Percentiles rank a stretch among this genome's conserved stretches.
Conservation (phyloP, 2,888 invertebrate genomes). For the Ypsolopha sequella region DNA sequence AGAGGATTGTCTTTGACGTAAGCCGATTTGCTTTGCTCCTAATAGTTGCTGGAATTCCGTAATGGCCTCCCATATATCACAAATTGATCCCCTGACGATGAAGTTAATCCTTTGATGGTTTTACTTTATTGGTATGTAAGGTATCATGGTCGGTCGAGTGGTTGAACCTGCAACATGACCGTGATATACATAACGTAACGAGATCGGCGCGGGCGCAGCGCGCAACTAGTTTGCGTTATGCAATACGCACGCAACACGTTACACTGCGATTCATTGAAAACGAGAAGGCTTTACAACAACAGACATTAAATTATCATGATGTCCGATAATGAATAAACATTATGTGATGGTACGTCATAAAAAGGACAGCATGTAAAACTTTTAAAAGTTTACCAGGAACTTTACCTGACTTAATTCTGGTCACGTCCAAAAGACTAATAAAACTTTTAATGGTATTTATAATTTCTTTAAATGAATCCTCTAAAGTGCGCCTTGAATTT, state of each 20-base stretch:
- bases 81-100: constrained; percentile 2
- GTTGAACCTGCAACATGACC: background rate
- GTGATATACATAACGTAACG: constrained; percentile 6
- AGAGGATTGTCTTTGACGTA: constrained; percentile 16
- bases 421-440: constrained; percentile 15
- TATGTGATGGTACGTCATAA: background rate
- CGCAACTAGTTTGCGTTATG: constrained; percentile 52
- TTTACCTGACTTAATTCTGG: constrained; percentile 13
- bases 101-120: too few species aligned
- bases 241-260: constrained; percentile 16
- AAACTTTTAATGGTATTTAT: constrained; percentile 14
- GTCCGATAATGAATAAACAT: too few species aligned
- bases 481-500: too few species aligned
- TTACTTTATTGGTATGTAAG: too few species aligned
- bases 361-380: background rate
- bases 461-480: background rate
- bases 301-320: too few species aligned
- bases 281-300: too few species aligned
- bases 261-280: background rate
- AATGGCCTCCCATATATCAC: constrained; percentile 3
- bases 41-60: background rate
- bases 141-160: background rate
- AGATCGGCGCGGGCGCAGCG: constrained; percentile 14
- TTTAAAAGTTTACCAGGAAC: constrained; percentile 14
- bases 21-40: constrained; percentile 12